phyloP scores from a whole-genome alignment of 1,140 invertebrate genomes.

The Catajapyx aquilonaris region DNA sequence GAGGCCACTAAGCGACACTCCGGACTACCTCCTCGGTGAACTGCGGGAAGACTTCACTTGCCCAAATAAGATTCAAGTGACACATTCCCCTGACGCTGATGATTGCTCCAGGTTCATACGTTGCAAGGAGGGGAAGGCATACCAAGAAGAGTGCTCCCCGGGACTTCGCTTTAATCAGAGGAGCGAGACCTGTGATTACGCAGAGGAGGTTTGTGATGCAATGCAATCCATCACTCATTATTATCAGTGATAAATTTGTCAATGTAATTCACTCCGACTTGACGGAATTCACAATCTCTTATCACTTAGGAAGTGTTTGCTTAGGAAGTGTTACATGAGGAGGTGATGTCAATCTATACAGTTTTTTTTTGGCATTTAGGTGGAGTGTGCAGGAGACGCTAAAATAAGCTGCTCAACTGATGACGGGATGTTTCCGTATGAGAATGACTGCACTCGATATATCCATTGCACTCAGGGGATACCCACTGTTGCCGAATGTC shows the following conservation, averaged over 20 bases:
- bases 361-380: too few relatives aligned
- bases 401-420: too few relatives aligned
- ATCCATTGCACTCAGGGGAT: conserved; percentile 28
- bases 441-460: conserved; percentile 26
- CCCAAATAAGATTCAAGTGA: background rate
- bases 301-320: too few relatives aligned
- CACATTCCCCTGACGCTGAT: background rate
- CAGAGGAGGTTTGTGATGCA: background rate
- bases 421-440: conserved; percentile 19
- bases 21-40: background rate
- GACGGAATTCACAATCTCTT: too few relatives aligned
- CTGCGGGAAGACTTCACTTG: background rate
- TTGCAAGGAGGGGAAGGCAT: background rate
- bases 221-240: too few relatives aligned
- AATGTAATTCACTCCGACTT: too few relatives aligned
- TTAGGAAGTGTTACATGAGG: too few relatives aligned
- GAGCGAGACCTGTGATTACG: background rate
- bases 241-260: too few relatives aligned
- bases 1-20: too few relatives aligned
- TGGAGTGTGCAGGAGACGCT: too few relatives aligned
- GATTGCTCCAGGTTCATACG: background rate
- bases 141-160: background rate
- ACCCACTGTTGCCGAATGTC: conserved; percentile 24
- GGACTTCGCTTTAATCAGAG: background rate
- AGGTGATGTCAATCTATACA: too few relatives aligned